Percentiles rank a stretch among this genome's conserved stretches.
Evolutionary conservation across 2,797 vertebrate species (phyloP).

Genomic region (Spinibarbus caldwelli): DNA sequence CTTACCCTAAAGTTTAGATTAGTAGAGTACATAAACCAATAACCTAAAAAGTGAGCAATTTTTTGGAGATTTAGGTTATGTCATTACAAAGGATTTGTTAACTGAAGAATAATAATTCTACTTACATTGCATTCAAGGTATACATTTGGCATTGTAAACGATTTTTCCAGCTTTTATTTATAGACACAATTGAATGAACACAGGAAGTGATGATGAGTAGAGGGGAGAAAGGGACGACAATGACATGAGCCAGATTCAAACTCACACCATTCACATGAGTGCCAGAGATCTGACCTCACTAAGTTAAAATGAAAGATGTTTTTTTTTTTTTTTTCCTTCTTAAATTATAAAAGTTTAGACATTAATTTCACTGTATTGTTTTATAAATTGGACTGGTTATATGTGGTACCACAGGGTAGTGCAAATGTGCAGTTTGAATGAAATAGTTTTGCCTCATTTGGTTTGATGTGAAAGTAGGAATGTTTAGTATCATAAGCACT

Average conservation of each 20-base stretch:
- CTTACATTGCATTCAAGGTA: too few relatives aligned
- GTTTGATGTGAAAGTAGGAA: slow-evolving; percentile 53
- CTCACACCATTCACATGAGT: not conserved
- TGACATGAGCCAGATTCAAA: not conserved
- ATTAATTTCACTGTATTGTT: not conserved
- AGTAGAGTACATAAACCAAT: not conserved
- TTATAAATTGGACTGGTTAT: slow-evolving; percentile 53
- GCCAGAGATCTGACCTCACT: not conserved
- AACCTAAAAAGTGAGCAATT: not conserved
- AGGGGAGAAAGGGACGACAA: not conserved
- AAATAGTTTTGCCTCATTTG: slow-evolving; percentile 49
- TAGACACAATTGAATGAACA: too few relatives aligned
- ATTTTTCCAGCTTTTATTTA: too few relatives aligned
- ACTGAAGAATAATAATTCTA: too few relatives aligned
- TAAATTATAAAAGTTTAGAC: not conserved
- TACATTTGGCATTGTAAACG: too few relatives aligned
- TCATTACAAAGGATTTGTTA: not conserved
- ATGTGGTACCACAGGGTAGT: slow-evolving; percentile 50
- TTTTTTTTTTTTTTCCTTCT: not conserved
- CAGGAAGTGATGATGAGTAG: too few relatives aligned
- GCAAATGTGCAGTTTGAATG: slow-evolving; percentile 43
- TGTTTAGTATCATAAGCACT: slow-evolving; percentile 40
- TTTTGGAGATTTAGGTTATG: not conserved
- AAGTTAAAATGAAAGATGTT: not conserved
- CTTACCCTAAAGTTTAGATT: not conserved